A percentile compares a stretch with the other conserved stretches of the same genome.
These are phyloP conservation scores for Sylvietta virens DNA, from an alignment of 2,113 vertebrate species.

Conservation along the genomic window DNA sequence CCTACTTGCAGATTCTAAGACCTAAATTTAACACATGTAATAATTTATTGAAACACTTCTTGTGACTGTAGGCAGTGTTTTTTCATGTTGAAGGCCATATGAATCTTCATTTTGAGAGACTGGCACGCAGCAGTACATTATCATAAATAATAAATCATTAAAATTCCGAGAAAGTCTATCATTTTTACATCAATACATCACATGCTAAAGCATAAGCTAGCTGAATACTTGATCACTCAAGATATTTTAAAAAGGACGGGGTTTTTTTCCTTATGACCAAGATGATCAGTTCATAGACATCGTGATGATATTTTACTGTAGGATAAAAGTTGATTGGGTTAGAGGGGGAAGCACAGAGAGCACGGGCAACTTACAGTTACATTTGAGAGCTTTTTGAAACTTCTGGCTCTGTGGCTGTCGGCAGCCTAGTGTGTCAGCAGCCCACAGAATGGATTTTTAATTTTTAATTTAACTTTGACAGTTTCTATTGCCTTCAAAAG, in stretches of 20 bases:
- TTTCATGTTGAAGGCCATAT: not conserved
- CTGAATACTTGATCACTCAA: not conserved
- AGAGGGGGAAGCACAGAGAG: not conserved
- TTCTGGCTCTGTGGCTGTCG: not conserved
- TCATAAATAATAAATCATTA: slow-evolving; percentile 24
- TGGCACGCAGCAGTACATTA: not conserved
- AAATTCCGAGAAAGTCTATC: not conserved
- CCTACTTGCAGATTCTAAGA: not conserved
- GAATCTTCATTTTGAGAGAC: slow-evolving; percentile 38
- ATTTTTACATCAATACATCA: not conserved
- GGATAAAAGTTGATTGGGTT: not conserved
- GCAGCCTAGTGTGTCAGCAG: slow-evolving; percentile 13
- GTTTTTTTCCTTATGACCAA: not conserved
- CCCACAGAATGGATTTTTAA: slow-evolving; percentile 20
- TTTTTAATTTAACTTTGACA: slow-evolving; percentile 53
- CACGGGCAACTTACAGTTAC: not conserved
- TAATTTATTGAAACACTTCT: not conserved
- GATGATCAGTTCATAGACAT: not conserved
- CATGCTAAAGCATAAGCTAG: not conserved
- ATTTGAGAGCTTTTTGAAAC: not conserved
- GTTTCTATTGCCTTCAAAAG: slow-evolving; percentile 55
- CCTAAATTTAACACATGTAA: not conserved
- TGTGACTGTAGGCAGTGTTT: not conserved
- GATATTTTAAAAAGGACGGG: not conserved
- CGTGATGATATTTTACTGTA: not conserved